Conservation (phyloP, 2,113 vertebrate species). For the Semicossyphus pulcher region DNA sequence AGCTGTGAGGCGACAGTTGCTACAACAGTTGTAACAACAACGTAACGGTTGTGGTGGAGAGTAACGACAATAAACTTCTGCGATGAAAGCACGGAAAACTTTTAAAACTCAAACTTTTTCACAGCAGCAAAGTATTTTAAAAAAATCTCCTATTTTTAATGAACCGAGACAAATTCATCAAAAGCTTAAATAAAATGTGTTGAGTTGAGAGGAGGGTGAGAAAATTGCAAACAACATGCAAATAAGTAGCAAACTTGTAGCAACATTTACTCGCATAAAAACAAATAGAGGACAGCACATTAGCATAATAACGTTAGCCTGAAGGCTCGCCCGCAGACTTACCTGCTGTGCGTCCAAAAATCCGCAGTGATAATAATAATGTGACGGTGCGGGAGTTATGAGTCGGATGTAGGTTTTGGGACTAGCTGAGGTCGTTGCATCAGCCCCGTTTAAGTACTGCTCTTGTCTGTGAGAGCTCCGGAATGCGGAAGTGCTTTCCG, state of each 20-base stretch:
- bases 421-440: slow-evolving; percentile 86
- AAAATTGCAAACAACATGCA: slow-evolving; percentile 26
- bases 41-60: slow-evolving; percentile 14
- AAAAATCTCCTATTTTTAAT: not conserved
- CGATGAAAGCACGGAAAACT: slow-evolving; percentile 31
- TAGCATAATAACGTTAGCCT: not conserved
- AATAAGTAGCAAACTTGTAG: not conserved
- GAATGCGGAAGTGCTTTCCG: slow-evolving; percentile 93
- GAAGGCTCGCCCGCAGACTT: slow-evolving; percentile 10
- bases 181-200: not conserved
- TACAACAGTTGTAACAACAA: slow-evolving; percentile 54
- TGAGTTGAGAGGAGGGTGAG: slow-evolving; percentile 30
- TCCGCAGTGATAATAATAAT: slow-evolving; percentile 44
- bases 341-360: slow-evolving; percentile 77
- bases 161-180: not conserved
- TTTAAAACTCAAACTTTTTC: slow-evolving; percentile 10
- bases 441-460: slow-evolving; percentile 91
- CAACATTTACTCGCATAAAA: not conserved
- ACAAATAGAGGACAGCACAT: not conserved
- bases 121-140: not conserved
- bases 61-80: slow-evolving; percentile 4
- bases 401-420: slow-evolving; percentile 64
- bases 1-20: slow-evolving; percentile 42
- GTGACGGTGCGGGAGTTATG: slow-evolving; percentile 12
- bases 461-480: slow-evolving; percentile 85